Evolutionary conservation across 2,888 invertebrate genomes (phyloP).

Genomic region (Acleris emargana): DNA sequence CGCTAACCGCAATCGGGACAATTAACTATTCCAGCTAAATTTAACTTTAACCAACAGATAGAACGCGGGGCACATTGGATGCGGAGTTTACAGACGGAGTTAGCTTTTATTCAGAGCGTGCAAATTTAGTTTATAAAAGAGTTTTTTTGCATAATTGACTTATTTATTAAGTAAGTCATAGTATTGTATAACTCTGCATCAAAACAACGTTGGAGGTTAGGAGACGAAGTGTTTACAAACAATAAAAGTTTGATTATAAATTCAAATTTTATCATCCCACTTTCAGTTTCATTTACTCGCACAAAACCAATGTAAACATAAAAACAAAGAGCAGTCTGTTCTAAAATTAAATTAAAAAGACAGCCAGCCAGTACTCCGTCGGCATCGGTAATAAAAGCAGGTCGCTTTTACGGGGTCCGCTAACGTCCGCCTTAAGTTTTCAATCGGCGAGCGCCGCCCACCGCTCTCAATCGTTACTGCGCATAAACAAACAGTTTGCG

Average conservation of each 20-base stretch:
- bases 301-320: constrained; percentile 37
- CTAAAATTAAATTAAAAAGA: constrained; percentile 39
- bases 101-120: constrained; percentile 1
- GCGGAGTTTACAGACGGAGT: constrained; percentile 8
- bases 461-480: constrained; percentile 56
- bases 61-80: constrained; percentile 27
- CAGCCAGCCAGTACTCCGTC: constrained; percentile 30
- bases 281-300: constrained; percentile 34
- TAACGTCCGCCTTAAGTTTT: constrained; percentile 46
- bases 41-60: constrained; percentile 21
- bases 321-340: constrained; percentile 38
- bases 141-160: not conserved
- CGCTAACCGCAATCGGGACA: constrained; percentile 25
- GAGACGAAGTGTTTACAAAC: constrained; percentile 24
- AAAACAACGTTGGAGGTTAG: constrained; percentile 3
- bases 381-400: constrained; percentile 63
- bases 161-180: constrained; percentile 17
- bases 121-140: constrained; percentile 17
- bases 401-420: constrained; percentile 60
- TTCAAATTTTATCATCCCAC: constrained; percentile 32
- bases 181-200: constrained; percentile 6
- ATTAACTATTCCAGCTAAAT: constrained; percentile 33
- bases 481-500: constrained; percentile 81
- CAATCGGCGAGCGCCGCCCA: constrained; percentile 55
- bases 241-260: constrained; percentile 22